phyloP scores from a whole-genome alignment of 1,140 invertebrate species.

The Hydropsyche tenuis region DNA sequence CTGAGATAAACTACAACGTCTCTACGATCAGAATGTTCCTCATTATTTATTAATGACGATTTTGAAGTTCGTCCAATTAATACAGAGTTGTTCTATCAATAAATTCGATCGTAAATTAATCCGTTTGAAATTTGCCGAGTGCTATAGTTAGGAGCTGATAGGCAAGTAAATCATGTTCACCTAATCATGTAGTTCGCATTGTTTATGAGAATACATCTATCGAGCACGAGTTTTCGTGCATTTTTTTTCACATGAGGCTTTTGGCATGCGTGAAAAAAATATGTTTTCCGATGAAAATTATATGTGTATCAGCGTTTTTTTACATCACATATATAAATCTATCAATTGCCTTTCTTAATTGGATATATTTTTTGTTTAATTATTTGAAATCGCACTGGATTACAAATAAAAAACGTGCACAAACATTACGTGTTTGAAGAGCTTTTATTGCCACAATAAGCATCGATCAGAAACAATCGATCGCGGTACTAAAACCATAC shows the following conservation, averaged over 20 bases:
- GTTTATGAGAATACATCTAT: slow-evolving; percentile 9
- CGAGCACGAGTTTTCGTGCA: slow-evolving; percentile 23
- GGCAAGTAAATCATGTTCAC: slow-evolving; percentile 17
- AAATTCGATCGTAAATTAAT: neutral
- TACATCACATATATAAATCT: neutral
- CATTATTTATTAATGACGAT: too few species aligned
- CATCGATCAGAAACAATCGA: too few species aligned
- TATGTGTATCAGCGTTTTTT: neutral
- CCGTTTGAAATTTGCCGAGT: slow-evolving; percentile 12
- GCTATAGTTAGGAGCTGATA: slow-evolving; percentile 12
- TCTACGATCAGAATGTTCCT: too few species aligned
- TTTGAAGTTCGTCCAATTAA: too few species aligned
- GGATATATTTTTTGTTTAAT: neutral
- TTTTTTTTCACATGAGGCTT: neutral
- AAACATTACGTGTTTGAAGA: too few species aligned
- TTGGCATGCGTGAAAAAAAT: neutral
- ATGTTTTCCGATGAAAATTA: neutral
- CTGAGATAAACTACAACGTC: too few species aligned
- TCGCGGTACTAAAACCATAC: too few species aligned
- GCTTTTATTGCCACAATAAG: too few species aligned
- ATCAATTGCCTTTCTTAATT: neutral
- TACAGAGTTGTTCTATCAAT: neutral
- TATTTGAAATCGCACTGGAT: too few species aligned
- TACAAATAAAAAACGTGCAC: too few species aligned
- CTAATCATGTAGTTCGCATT: slow-evolving; percentile 5